phyloP scores from a whole-genome alignment of 1,140 invertebrate species.

The Spodoptera litura region DNA sequence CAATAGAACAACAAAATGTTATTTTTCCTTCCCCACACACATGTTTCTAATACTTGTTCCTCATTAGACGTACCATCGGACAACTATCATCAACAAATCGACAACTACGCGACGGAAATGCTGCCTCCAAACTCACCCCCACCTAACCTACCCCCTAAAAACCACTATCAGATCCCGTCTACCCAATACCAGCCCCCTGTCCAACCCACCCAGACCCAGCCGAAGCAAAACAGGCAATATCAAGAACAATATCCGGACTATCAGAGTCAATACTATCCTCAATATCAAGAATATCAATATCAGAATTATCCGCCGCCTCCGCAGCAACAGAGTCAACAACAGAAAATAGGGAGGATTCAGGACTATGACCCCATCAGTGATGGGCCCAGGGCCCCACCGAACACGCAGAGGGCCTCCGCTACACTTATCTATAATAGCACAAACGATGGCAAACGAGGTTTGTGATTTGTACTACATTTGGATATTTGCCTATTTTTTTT shows the following conservation, averaged over 20 bases:
- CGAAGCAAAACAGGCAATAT: constrained; percentile 49
- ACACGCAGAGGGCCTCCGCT: constrained; percentile 90
- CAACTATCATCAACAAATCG: constrained; percentile 81
- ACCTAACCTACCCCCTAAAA: constrained; percentile 75
- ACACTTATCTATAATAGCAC: constrained; percentile 93
- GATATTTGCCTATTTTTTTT: background rate
- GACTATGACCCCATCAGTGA: constrained; percentile 93
- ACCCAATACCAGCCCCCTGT: constrained; percentile 53
- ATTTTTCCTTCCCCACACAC: constrained; percentile 48
- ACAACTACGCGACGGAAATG: constrained; percentile 83
- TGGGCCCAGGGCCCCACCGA: constrained; percentile 90
- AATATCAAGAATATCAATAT: constrained; percentile 70
- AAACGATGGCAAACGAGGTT: constrained; percentile 77
- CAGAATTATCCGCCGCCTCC: constrained; percentile 61
- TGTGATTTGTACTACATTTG: constrained; percentile 38
- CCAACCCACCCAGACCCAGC: constrained; percentile 23
- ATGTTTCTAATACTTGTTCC: constrained; percentile 56
- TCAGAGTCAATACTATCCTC: constrained; percentile 73
- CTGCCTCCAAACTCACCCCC: constrained; percentile 68
- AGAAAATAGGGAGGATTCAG: constrained; percentile 90
- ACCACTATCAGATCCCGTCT: constrained; percentile 75
- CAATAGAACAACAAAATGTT: background rate
- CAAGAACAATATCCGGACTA: constrained; percentile 67
- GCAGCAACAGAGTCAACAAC: constrained; percentile 50
- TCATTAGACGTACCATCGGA: constrained; percentile 74